Evolutionary conservation across 2,888 invertebrate species (phyloP), one percentile per base, ranked within the genome.

Genomic region (Eumacrocentrus americanus): DNA sequence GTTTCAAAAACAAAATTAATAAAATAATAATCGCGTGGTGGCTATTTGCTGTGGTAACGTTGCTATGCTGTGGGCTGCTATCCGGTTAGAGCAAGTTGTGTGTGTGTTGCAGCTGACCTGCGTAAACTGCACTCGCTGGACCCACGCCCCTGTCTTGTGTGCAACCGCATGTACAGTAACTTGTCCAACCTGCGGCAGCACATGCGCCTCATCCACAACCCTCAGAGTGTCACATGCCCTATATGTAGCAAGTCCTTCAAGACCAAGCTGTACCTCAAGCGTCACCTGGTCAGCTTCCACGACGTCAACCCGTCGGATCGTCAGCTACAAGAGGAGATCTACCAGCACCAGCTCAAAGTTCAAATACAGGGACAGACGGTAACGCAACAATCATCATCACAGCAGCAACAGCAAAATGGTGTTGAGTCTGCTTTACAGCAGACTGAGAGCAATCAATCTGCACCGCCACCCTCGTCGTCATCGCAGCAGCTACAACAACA

Each of bases 151-250:
- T 87, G 87, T 81, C 85, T 84, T 72, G 85, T 85, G 78, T 87
- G 87, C 82, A 85, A 85, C 74, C 84, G 86, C 76, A 84, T 86
- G 74, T 87, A 87, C 83, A 86, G 86, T 82, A 87, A 87, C 81
- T 82, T 87, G 73, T 86, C 86, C 71, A 87, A 87, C 81, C 83
- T 87, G 70, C 83, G 87, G 66, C 87, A 87, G 75, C 87, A 87
- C 81, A 85, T 87, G 82, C 85, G 86, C 79, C 83, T 87, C 71
- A 87, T 87, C 77, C 87, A 87, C 80, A 85, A 85, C 80, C 86
- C 87, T 66, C 86, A 85, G 75, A 84, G 84, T 76, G 86, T 86
- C 72, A 82, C 83, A 72, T 87, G 87, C 79, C 83, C 84, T 65
- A 81, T 86, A 69, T 87, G 87, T 80, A 82, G 82, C 78, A 87